phyloP scores from a whole-genome alignment of 1,140 invertebrate genomes.

The Ctenoplectra terminalis region DNA sequence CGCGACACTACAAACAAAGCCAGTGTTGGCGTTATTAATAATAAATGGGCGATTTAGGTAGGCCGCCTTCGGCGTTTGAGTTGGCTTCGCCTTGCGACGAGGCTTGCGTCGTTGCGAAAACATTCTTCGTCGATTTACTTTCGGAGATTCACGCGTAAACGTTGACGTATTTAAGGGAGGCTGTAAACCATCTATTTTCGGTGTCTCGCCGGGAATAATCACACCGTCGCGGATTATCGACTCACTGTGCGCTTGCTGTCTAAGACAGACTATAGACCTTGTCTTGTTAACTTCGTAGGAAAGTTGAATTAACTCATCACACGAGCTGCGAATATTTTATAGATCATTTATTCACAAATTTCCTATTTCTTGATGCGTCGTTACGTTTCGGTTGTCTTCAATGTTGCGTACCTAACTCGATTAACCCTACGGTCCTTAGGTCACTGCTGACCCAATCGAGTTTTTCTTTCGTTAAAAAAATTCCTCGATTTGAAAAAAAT shows the following conservation, averaged over 20 bases:
- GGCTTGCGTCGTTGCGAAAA: constrained; percentile 75
- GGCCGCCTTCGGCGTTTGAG: constrained; percentile 70
- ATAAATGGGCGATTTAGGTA: constrained; percentile 65
- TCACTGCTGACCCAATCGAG: too few relatives aligned
- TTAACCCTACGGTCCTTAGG: too few relatives aligned
- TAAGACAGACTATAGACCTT: not conserved
- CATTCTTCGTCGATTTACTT: constrained; percentile 82
- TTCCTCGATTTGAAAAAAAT: too few relatives aligned
- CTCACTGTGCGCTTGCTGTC: constrained; percentile 23
- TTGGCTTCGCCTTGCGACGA: constrained; percentile 74
- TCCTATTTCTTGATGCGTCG: too few relatives aligned
- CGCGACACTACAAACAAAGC: constrained; percentile 70
- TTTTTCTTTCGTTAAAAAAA: too few relatives aligned
- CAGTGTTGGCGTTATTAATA: constrained; percentile 75
- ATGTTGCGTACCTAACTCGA: too few relatives aligned
- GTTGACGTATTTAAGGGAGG: constrained; percentile 82
- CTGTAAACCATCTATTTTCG: constrained; percentile 82
- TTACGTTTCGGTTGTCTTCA: too few relatives aligned
- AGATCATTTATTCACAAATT: too few relatives aligned
- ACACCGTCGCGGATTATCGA: constrained; percentile 56
- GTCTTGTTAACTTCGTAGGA: constrained; percentile 20
- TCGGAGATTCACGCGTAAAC: constrained; percentile 79
- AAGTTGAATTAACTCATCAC: not conserved
- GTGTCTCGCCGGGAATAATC: constrained; percentile 68
- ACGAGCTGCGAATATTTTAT: too few relatives aligned